Base-by-base conservation (phyloP, 2,888 invertebrate species). In the Ernsta delagoae region DNA sequence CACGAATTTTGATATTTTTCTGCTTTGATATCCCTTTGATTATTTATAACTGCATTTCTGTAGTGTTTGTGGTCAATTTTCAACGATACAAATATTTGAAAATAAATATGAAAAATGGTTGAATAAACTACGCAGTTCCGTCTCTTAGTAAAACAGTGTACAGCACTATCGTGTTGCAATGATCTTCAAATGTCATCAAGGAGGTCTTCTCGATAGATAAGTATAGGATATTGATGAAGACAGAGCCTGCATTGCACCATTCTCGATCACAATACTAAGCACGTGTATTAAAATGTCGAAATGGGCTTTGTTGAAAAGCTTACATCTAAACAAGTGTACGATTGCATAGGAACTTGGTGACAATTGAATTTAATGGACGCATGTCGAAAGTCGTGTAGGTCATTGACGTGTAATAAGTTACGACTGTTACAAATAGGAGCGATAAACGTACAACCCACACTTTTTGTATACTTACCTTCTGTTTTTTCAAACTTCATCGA, bases 151-250 rank as follows among this genome's bases (percentile, higher is more conserved):
- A n/a, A n/a, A n/a, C n/a, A n/a, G n/a, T n/a, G n/a, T n/a, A n/a
- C n/a, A n/a, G n/a, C n/a, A n/a, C n/a, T n/a, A n/a, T n/a, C 48
- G 48, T 75, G 71, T 72, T 53, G 72, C 64, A 73, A 76, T 72
- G 72, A 65, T 56, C 60, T 70, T 59, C 71, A 75, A 77, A 77
- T 77, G 76, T 73, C 76, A 75, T 76, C 72, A 59, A 67, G 45
- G 66, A 68, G 71, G 70, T 70, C 72, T 73, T 65, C 71, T 71
- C 69, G 69, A 68, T 64, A 65, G 63, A 43, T 67, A 16, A 70
- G 59, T 59, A 48, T 54, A 53, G 50, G 39, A 39, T 48, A 43
- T 59, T 24, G 50, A 60, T 53, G 34, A 43, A 60, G 59, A 53
- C 61, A 67, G 61, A 45, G 45, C n/a, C 34, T 31, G 36, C 43